Evolutionary conservation across 2,797 vertebrate genomes (phyloP), one percentile per base, ranked within the genome.

Genomic region (Ctenopoma kingsleyae): DNA sequence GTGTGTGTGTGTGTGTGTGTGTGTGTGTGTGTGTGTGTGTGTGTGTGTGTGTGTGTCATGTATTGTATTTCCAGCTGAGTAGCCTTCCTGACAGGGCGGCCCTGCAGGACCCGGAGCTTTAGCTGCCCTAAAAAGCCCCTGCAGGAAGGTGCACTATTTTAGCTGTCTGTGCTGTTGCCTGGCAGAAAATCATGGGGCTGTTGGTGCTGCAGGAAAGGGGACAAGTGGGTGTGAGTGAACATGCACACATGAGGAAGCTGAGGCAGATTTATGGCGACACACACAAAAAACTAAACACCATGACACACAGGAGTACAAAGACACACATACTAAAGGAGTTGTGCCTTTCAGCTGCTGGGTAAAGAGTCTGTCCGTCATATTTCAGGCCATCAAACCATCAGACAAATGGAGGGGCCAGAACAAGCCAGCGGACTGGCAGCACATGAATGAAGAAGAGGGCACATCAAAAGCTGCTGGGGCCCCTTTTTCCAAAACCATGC

Each of bases 21-120:
- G 49, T 2, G 67, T 11, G 25, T 0, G 62, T 62, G 38, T 15
- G 3, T 54, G 76, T 66, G 60, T 43, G 27, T 46, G 49, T 2
- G 70, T 10, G 25, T 49, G 75, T 63, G 40, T 12, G 4, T 56
- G 77, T 67, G 78, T 74, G 79, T 80, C 85, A 69, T 73, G 81
- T 55, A 82, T 79, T 84, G 80, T 80, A 81, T 86, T 89, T 88
- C 84, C 88, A 90, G 70, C 84, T 10, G 74, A 89, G 76, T 71
- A 89, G 76, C 83, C 83, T 85, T 66, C 70, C 76, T 89, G 87
- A 84, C 88, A 83, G 80, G 82, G 84, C 32, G 64, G 78, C 79
- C 82, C 86, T 81, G 76, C 74, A 84, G 78, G 85, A 89, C 82
- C 85, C 41, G 5, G 30, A 79, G 74, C 63, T 73, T 77, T 50